Percentiles rank a stretch among this genome's conserved stretches.
Evolutionary conservation across 1,140 invertebrate species (phyloP).

Genomic region (Metopolophium dirhodum): DNA sequence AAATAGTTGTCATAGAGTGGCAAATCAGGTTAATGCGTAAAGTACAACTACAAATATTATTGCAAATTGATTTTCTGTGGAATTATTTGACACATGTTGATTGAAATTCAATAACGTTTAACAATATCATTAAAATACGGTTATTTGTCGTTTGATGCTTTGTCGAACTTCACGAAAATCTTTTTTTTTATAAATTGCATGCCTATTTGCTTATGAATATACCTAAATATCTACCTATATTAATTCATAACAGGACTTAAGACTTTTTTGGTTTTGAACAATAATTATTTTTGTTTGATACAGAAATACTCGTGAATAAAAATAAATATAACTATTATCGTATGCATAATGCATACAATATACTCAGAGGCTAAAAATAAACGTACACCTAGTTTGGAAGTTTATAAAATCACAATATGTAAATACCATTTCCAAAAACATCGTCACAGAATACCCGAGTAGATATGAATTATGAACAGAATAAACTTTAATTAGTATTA

Average conservation of each 20-base stretch:
- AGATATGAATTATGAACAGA: background rate
- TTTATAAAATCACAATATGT: too few relatives aligned
- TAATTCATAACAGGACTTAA: too few relatives aligned
- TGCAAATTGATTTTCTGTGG: background rate
- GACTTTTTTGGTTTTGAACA: background rate
- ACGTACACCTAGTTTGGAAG: too few relatives aligned
- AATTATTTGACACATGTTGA: background rate
- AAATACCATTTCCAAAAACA: too few relatives aligned
- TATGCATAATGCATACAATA: too few relatives aligned
- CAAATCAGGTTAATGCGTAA: background rate
- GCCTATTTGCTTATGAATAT: background rate
- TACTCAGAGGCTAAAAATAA: too few relatives aligned
- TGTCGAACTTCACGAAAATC: background rate
- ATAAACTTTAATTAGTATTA: background rate
- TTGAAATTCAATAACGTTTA: background rate
- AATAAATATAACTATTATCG: background rate
- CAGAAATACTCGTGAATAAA: background rate
- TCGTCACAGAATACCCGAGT: too few relatives aligned
- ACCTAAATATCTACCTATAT: too few relatives aligned
- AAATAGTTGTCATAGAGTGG: background rate
- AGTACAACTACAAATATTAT: background rate
- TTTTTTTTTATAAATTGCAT: background rate
- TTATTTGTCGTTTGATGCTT: background rate
- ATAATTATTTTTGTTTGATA: background rate
- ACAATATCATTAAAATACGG: background rate